Percentiles rank a stretch among this genome's conserved stretches.
These are phyloP conservation scores for Pelecanus crispus DNA, from an alignment of 2,113 vertebrate genomes.

Conservation along the genomic window DNA sequence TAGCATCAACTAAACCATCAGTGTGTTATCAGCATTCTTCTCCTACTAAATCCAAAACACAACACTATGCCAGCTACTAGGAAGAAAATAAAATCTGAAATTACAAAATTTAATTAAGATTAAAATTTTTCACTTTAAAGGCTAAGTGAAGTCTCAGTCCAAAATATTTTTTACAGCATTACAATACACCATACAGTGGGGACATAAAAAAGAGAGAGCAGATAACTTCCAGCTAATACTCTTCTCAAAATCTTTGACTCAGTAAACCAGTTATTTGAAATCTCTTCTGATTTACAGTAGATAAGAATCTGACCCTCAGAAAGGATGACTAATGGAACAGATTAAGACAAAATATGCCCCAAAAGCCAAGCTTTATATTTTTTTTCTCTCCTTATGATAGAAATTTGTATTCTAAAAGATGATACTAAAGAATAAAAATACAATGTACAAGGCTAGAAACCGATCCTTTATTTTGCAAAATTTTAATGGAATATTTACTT, in stretches of 20 bases:
- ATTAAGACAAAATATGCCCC: background rate
- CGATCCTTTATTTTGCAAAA: background rate
- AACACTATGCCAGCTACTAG: too few species aligned
- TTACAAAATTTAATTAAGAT: background rate
- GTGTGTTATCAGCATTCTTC: too few species aligned
- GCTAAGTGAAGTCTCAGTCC: accelerated
- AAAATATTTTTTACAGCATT: background rate
- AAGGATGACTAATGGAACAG: background rate
- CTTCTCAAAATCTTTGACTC: background rate
- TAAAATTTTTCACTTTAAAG: background rate
- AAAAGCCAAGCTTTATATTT: background rate
- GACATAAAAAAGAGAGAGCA: background rate
- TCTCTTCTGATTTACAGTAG: background rate
- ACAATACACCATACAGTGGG: background rate
- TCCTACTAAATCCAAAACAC: too few species aligned
- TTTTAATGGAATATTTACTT: background rate
- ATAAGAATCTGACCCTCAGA: background rate
- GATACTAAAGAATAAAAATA: background rate
- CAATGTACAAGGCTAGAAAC: background rate
- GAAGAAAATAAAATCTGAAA: background rate
- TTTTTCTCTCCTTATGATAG: background rate
- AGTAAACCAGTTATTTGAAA: background rate
- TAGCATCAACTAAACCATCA: too few species aligned
- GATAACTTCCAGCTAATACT: background rate
- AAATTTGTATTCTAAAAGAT: background rate